Conservation (phyloP, 2,113 vertebrate genomes). For the Spea multiplicata region DNA sequence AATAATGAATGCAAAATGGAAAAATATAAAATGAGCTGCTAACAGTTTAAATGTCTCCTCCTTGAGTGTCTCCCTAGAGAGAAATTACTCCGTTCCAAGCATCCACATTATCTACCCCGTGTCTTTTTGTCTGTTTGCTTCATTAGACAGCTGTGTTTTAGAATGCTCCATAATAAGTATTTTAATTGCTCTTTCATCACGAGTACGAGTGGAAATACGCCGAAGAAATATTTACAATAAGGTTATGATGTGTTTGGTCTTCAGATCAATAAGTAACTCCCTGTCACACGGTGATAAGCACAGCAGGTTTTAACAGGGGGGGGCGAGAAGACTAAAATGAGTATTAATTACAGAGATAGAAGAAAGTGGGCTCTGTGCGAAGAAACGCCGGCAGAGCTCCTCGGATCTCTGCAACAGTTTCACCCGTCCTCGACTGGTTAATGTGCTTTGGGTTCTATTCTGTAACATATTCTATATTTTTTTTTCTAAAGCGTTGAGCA, state of each 20-base stretch:
- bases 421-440: not conserved
- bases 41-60: conserved; percentile 59
- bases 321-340: not conserved
- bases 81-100: conserved; percentile 57
- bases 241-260: conserved; percentile 15
- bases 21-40: conserved; percentile 56
- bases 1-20: conserved; percentile 51
- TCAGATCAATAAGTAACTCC: conserved; percentile 38
- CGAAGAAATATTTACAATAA: conserved; percentile 33
- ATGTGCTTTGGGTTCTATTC: no score
- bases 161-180: conserved; percentile 64
- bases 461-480: no score
- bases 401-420: not conserved
- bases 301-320: not conserved
- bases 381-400: not conserved
- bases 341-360: not conserved
- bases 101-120: conserved; percentile 56
- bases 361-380: not conserved
- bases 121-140: conserved; percentile 70
- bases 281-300: conserved; percentile 1
- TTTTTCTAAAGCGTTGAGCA: no score
- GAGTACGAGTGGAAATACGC: conserved; percentile 33
- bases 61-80: conserved; percentile 61
- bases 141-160: conserved; percentile 68
- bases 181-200: conserved; percentile 64